Percentiles rank a stretch among this genome's conserved stretches.
These are phyloP conservation scores for Drosophila leonis DNA, from an alignment of 2,888 invertebrate genomes.

Conservation along the genomic window DNA sequence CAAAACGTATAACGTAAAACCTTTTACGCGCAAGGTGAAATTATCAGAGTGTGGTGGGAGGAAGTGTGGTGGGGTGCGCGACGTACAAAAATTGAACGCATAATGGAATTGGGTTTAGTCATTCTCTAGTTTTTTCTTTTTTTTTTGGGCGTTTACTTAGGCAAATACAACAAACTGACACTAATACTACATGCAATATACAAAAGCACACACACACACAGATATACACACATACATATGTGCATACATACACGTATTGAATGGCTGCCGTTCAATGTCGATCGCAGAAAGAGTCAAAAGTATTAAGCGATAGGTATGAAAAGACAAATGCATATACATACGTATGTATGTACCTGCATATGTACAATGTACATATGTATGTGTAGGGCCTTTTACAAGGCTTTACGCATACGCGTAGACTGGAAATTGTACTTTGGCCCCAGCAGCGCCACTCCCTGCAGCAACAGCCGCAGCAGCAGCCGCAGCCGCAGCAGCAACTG, in stretches of 20 bases:
- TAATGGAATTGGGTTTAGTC: constrained; percentile 49
- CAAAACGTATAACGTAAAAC: constrained; percentile 69
- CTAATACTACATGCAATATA: constrained; percentile 10
- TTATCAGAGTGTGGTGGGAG: constrained; percentile 36
- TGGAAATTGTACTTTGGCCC: constrained; percentile 72
- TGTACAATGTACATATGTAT: background rate
- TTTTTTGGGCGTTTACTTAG: constrained; percentile 30
- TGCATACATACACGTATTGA: background rate
- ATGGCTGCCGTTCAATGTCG: constrained; percentile 47
- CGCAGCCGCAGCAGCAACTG: constrained; percentile 31
- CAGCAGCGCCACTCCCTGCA: constrained; percentile 65
- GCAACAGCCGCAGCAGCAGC: constrained; percentile 18
- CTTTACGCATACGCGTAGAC: constrained; percentile 39
- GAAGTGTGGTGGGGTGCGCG: background rate
- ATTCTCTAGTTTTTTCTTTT: constrained; percentile 33
- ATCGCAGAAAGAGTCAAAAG: constrained; percentile 30
- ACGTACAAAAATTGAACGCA: constrained; percentile 41
- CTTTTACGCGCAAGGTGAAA: constrained; percentile 78
- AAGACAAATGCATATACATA: constrained; percentile 1
- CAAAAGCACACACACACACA: background rate
- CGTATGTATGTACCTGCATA: background rate
- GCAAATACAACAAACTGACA: constrained; percentile 20
- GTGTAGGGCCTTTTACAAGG: constrained; percentile 53
- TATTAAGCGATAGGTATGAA: constrained; percentile 20
- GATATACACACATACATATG: background rate